Evolutionary conservation across 2,797 vertebrate genomes (phyloP).

Genomic region (Pseudochaenichthys georgianus): DNA sequence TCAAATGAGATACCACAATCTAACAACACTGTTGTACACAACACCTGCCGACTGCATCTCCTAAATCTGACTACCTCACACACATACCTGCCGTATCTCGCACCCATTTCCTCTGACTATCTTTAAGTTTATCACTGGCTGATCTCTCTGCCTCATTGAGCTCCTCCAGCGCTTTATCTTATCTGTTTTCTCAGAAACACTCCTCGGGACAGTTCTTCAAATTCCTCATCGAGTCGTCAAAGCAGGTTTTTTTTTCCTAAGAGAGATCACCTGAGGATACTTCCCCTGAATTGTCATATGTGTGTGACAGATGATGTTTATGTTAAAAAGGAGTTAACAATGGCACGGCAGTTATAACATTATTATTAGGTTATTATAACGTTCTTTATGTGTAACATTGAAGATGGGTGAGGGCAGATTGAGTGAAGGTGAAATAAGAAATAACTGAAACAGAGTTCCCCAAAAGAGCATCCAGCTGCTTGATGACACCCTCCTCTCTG

Average conservation of each 20-base stretch:
- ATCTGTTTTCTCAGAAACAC: conserved; percentile 83
- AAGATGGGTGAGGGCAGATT: conserved; percentile 13
- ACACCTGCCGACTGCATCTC: conserved; percentile 76
- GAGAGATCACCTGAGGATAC: conserved; percentile 56
- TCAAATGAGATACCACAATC: conserved; percentile 72
- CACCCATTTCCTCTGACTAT: conserved; percentile 55
- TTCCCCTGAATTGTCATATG: conserved; percentile 33
- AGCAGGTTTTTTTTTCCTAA: conserved; percentile 57
- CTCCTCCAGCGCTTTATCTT: conserved; percentile 79
- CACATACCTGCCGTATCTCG: conserved; percentile 74
- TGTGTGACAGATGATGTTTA: conserved; percentile 49
- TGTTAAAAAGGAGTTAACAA: conserved; percentile 41
- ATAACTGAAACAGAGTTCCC: conserved; percentile 56
- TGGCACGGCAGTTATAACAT: conserved; percentile 25
- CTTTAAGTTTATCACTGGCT: conserved; percentile 71
- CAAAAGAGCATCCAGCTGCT: conserved; percentile 75
- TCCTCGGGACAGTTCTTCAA: conserved; percentile 78
- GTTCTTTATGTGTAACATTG: conserved; percentile 3
- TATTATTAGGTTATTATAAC: conserved; percentile 12
- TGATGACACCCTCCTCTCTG: conserved; percentile 70
- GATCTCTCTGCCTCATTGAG: conserved; percentile 78
- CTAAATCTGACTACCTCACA: conserved; percentile 79
- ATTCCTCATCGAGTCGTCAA: conserved; percentile 75
- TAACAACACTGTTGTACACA: conserved; percentile 76
- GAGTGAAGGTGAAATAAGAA: conserved; percentile 73